These are phyloP conservation scores for Cantharis flavilabris DNA, from an alignment of 2,888 invertebrate genomes.

Conservation along the genomic window DNA sequence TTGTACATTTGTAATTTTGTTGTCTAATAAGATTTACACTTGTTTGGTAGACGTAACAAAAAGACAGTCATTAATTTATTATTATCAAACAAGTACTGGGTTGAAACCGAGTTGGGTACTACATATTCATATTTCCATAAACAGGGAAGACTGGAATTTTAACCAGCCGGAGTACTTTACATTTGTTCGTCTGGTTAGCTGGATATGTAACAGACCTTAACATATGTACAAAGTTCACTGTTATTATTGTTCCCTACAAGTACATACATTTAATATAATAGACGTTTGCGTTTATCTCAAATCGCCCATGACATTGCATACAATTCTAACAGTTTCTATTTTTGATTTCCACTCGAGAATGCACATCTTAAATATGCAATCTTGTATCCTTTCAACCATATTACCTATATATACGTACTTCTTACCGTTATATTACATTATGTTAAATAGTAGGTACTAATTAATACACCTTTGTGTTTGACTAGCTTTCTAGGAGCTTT, in stretches of 20 bases:
- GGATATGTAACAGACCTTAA: slow-evolving; percentile 30
- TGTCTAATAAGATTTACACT: slow-evolving; percentile 8
- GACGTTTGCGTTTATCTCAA: slow-evolving; percentile 13
- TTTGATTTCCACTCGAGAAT: neutral
- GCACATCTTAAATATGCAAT: neutral
- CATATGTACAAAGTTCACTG: slow-evolving; percentile 30
- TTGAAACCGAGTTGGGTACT: neutral
- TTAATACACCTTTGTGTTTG: too few relatives aligned
- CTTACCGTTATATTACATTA: neutral
- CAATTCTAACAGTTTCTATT: neutral
- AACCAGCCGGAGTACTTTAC: slow-evolving; percentile 21
- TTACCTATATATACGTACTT: neutral
- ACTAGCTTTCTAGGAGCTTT: too few relatives aligned
- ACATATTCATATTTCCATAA: slow-evolving; percentile 30
- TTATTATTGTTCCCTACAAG: slow-evolving; percentile 24
- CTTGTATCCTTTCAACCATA: neutral
- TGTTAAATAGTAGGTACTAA: too few relatives aligned
- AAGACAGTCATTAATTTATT: neutral
- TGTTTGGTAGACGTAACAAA: neutral
- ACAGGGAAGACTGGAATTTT: slow-evolving; percentile 31
- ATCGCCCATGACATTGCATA: slow-evolving; percentile 22
- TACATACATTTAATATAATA: slow-evolving; percentile 6
- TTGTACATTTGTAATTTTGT: slow-evolving; percentile 22
- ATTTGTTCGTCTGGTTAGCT: slow-evolving; percentile 20
- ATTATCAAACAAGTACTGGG: slow-evolving; percentile 11